Evolutionary conservation across 2,113 vertebrate genomes (phyloP), one percentile per base, ranked within the genome.

Genomic region (Gambusia affinis): DNA sequence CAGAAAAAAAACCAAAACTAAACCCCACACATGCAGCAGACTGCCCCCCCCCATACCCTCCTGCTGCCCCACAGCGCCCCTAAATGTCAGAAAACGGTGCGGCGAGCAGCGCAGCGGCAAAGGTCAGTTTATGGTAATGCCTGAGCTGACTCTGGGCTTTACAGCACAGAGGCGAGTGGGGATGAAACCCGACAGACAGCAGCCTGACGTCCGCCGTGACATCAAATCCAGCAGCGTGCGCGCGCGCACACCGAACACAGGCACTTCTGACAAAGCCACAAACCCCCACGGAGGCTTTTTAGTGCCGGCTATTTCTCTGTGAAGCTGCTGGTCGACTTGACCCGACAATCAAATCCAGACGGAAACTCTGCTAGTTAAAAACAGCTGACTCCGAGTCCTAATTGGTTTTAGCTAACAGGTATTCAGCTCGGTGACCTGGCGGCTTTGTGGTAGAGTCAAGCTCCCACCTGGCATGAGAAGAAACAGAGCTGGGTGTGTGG

Each of bases 111-210:
- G 89, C 78, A 73, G 81, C 85, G 27, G 81, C 88, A 93, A 94
- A 93, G 93, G 93, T 93, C 93, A 93, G 88, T 83, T 84, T 89
- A 93, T 93, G 93, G 87, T 92, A 93, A 94, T 94, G 88, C 86
- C 86, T 86, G 72, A 79, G 87, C 81, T 85, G 89, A 89, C 90
- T 84, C 84, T 79, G 83, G 73, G 91, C 87, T 87, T 80, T 85
- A 78, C 86, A 81, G 81, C 31, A 8, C 72, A 12, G 83, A 78
- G 88, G 67, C 31, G 60, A 84, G 85, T 78, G 74, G 76, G 87
- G 85, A 87, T 79, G 75, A 90, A 88, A 85, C 78, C 82, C 76
- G 61, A 75, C 86, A 88, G 88, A 86, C 88, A 81, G 84, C 64
- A 76, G 75, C 81, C 87, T 76, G 86, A 86, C 76, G 76, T 89